phyloP scores from a whole-genome alignment of 1,140 invertebrate genomes.

The Drosophila baimaii region DNA sequence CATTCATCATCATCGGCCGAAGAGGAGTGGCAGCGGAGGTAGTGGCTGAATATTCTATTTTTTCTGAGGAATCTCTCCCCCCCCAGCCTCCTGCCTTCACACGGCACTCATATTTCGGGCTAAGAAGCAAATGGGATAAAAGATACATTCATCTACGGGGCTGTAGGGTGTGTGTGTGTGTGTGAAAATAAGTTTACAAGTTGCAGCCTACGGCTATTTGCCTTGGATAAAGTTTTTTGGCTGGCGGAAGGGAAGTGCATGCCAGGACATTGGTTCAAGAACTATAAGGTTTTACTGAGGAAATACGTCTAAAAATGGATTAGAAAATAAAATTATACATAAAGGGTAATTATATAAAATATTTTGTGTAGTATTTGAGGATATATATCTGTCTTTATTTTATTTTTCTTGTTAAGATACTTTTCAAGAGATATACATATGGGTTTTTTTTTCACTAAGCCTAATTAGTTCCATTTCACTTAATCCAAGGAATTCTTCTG shows the following conservation, averaged over 20 bases:
- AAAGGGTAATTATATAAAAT: neutral
- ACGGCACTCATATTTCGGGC: conserved; percentile 27
- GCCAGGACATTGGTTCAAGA: conserved; percentile 39
- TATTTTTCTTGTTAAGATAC: too few species aligned
- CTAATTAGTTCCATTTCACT: too few species aligned
- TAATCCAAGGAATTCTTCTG: neutral
- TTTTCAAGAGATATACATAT: too few species aligned
- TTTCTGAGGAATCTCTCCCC: conserved; percentile 12
- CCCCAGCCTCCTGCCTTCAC: too few species aligned
- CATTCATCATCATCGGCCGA: conserved; percentile 77
- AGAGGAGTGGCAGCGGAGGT: conserved; percentile 2
- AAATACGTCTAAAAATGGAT: neutral
- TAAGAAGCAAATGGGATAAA: conserved; percentile 65
- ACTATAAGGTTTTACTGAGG: neutral
- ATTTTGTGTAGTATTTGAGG: neutral
- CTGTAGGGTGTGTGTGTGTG: conserved; percentile 31
- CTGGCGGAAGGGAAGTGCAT: conserved; percentile 25
- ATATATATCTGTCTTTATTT: too few species aligned
- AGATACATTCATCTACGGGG: conserved; percentile 42
- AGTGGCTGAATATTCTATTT: conserved; percentile 70
- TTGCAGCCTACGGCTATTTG: conserved; percentile 76
- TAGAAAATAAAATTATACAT: neutral
- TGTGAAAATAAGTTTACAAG: conserved; percentile 76
- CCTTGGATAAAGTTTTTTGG: conserved; percentile 67
- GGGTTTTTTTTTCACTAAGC: too few species aligned